A percentile compares a stretch with the other conserved stretches of the same genome.
These are phyloP conservation scores for Ictalurus punctatus DNA, from an alignment of 2,113 vertebrate genomes.

Conservation along the genomic window DNA sequence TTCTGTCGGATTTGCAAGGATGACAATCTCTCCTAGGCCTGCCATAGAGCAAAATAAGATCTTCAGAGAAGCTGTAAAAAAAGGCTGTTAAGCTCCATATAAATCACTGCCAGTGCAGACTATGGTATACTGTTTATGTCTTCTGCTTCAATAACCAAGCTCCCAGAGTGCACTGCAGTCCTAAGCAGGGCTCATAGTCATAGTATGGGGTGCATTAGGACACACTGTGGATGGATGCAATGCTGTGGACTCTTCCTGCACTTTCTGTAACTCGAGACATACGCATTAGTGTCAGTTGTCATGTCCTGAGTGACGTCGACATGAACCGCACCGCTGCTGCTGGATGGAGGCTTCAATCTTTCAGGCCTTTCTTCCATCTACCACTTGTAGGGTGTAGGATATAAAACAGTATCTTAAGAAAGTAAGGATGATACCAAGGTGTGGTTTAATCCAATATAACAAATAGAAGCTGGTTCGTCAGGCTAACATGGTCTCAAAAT, in stretches of 20 bases:
- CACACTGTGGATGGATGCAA: not conserved
- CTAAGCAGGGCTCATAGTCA: not conserved
- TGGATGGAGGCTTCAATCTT: conserved; percentile 21
- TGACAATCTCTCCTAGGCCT: not conserved
- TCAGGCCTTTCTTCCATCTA: not conserved
- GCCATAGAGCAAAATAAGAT: conserved; percentile 17
- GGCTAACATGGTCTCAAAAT: not conserved
- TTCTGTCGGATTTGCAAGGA: not conserved
- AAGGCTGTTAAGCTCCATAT: conserved; percentile 15
- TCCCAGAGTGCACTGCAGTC: conserved; percentile 13
- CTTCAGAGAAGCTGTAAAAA: conserved; percentile 9
- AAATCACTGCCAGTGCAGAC: conserved; percentile 33
- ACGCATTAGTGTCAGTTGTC: conserved; percentile 37
- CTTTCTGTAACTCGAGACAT: conserved; percentile 40
- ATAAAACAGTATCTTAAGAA: not conserved
- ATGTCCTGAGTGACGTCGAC: conserved; percentile 24
- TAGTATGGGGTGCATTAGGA: conserved; percentile 38
- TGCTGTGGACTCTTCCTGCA: conserved; percentile 23
- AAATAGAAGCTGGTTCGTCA: not conserved
- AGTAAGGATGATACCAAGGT: not conserved
- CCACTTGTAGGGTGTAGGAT: not conserved
- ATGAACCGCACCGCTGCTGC: not conserved
- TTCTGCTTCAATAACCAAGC: conserved; percentile 39
- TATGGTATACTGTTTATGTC: conserved; percentile 5
- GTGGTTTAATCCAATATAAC: not conserved